Evolutionary conservation across 2,113 vertebrate species (phyloP).

Genomic region (Solenodon paradoxus): DNA sequence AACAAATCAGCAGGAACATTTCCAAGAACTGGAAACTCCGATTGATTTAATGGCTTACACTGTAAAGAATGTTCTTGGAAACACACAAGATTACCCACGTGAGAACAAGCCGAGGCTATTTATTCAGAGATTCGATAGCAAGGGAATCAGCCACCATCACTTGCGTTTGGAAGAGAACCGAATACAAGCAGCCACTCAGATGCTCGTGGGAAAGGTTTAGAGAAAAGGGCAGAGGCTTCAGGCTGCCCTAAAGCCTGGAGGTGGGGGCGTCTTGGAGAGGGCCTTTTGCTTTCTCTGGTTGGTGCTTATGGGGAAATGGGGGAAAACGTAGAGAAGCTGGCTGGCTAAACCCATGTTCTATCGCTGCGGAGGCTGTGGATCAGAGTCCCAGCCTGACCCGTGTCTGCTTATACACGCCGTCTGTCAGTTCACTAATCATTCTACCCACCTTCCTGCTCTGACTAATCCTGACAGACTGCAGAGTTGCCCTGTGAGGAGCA

Average conservation of each 20-base stretch:
- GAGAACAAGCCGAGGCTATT: background rate
- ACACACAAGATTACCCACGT: background rate
- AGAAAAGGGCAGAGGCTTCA: background rate
- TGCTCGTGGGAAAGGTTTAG: background rate
- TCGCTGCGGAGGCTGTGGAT: background rate
- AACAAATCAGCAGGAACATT: background rate
- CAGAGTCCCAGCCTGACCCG: background rate
- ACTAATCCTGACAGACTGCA: background rate
- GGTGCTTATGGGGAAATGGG: background rate
- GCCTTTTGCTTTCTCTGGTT: background rate
- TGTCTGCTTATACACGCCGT: background rate
- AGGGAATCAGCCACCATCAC: background rate
- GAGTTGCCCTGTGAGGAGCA: background rate
- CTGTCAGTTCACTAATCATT: background rate
- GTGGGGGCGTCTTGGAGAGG: fast-evolving
- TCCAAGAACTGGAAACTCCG: background rate
- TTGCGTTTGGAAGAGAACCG: background rate
- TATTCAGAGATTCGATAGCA: background rate
- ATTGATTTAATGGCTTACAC: background rate
- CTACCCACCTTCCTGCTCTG: background rate
- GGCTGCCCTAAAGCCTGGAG: background rate
- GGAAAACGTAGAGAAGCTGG: background rate
- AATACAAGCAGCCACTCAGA: background rate
- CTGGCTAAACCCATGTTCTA: background rate
- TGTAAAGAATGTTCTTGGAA: background rate